Base-by-base conservation (phyloP, 1,140 invertebrate genomes). In the Papilio polytes region DNA sequence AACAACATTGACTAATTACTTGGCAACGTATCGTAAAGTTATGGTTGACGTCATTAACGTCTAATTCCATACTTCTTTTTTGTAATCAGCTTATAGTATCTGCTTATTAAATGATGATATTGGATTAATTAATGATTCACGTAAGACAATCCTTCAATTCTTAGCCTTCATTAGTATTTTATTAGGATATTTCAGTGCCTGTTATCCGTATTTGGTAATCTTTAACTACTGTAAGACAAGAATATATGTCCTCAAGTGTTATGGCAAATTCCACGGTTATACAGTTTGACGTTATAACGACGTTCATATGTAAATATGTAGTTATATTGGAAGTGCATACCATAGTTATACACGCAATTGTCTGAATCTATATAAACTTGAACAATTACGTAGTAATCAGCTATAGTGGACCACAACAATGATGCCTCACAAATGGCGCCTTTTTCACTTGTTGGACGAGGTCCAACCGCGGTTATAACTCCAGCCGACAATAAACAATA, bases 401-500 rank as follows among this genome's bases (percentile, higher is more conserved):
- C 9, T 74, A 78, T 77, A 78, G 70, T 78, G 77, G 76, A 86
- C 84, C 81, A 84, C 84, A 89, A 87, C 86, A 87, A 87, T 84
- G 82, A 80, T 78, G 73, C 82, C 82, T 83, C 74, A 80, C 86
- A 84, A 84, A 83, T 84, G 83, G 85, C 83, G 84, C 83, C 84
- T 85, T 72, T 86, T 87, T 89, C 86, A 88, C 83, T 87, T 84
- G 85, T 90, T 94, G 92, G 93, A 91, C 18, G 87, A 87, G 86
- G 74, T 85, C 87, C 90, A 89, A 84, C 80, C 82, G 77, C 85
- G 82, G 84, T 87, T 88, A 88, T 87, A 88, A 88, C 82, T 81
- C 63, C 79, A 82, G 18, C 85, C 83, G 82, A 90, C 91, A 90
- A 92, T 92, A 89, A 85, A 94, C 92, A 94, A 94, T 93, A 88